phyloP scores from a whole-genome alignment of 2,888 invertebrate species.

The Lasioglossum leucozonium region DNA sequence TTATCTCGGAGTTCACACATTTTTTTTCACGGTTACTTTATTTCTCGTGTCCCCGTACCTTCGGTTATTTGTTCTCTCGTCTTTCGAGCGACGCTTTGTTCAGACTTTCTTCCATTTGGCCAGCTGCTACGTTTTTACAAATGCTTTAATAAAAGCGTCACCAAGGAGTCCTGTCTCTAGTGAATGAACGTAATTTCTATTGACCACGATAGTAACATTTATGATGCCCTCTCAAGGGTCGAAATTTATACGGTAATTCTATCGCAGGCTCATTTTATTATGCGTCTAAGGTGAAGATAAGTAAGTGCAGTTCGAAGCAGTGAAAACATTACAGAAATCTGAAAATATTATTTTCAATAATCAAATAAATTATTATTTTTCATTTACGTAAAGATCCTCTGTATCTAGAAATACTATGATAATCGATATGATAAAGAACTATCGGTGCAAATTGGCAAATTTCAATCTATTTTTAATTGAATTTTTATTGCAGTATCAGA shows the following conservation, averaged over 20 bases:
- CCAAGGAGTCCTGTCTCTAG: neutral
- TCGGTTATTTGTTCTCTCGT: neutral
- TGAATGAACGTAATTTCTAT: neutral
- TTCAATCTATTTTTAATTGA: neutral
- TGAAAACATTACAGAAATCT: neutral
- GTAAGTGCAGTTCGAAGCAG: neutral
- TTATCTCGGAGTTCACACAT: constrained; percentile 15
- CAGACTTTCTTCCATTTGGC: neutral
- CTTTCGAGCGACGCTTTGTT: neutral
- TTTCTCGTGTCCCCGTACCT: neutral
- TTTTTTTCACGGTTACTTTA: constrained; percentile 9
- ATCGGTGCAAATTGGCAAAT: neutral
- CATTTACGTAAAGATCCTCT: neutral
- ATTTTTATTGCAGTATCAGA: neutral
- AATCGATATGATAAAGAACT: too few relatives aligned
- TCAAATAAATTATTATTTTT: too few relatives aligned
- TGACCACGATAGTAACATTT: neutral
- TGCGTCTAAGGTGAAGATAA: neutral
- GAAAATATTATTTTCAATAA: neutral
- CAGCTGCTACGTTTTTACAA: neutral
- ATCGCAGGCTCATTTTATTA: neutral
- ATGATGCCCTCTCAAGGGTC: neutral
- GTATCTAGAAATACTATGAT: too few relatives aligned
- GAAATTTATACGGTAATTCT: neutral
- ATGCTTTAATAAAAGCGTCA: neutral